Base-by-base conservation (phyloP, 2,113 vertebrate species). In the Raphicerus campestris region DNA sequence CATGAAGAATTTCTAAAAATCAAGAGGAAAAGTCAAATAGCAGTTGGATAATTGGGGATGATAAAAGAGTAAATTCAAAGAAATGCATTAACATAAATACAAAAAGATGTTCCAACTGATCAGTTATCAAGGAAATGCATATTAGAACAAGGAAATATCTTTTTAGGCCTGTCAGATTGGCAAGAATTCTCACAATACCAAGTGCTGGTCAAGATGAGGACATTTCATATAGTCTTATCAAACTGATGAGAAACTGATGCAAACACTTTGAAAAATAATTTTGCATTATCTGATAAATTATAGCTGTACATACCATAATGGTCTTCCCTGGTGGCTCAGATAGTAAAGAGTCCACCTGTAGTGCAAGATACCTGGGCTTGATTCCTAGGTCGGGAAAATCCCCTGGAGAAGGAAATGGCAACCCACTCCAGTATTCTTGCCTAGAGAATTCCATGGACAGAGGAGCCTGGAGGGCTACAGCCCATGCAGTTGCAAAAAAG, bases 1-100 rank as follows among this genome's bases (percentile, higher is more conserved):
- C 10, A 42, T 45, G 47, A 91, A 91, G 45, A 85, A 45, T 11
- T 80, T 80, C 42, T 91, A 35, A 22, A 86, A 61, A 56, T 66
- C 56, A 78, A 91, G 51, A 77, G 56, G 42, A 66, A 94, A 94
- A 81, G 55, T 49, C 83, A 93, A 91, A 86, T 86, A 77, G 85
- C n/a, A 39, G n/a, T 30, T 45, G 42, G 81, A 28, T 63, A 85
- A 66, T 2, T 80, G 26, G 17, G 30, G 63, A 30, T 30, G 17
- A 45, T 66, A 86, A 80, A 85, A 90, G 11, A 86, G 81, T 35
- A 78, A 66, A 47, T 95, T 86, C 56, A 91, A 66, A 66, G 70
- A 91, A 55, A 95, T 63, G n/a, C 7, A 91, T 80, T 45, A 78
- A 66, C 80, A 35, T 66, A 53, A 63, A 86, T 13, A 55, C 22